Conservation (phyloP, 35 echinoderm and acorn worm species). For the Apostichopus japonicus region DNA sequence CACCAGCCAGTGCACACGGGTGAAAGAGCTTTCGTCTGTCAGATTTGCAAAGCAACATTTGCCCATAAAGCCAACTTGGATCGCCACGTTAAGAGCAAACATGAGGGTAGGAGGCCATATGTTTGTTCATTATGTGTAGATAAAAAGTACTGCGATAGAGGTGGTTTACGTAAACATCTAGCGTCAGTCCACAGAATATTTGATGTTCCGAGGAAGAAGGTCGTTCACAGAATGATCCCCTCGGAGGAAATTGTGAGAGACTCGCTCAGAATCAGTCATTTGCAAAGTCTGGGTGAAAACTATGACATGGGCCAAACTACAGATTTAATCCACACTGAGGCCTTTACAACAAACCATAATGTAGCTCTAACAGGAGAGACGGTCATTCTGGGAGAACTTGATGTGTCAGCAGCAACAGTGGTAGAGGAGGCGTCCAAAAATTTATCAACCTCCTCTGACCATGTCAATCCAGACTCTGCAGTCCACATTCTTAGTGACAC, state of each 20-base stretch:
- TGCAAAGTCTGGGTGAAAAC: background rate
- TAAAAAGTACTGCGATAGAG: constrained; percentile 55
- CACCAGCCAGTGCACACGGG: constrained; percentile 57
- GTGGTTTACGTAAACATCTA: constrained; percentile 51
- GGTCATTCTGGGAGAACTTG: background rate
- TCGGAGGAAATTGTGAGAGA: too few relatives aligned
- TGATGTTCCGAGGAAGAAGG: constrained; percentile 44
- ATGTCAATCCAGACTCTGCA: background rate
- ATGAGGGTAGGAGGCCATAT: constrained; percentile 43
- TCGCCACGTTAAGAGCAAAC: constrained; percentile 47
- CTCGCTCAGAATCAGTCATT: too few relatives aligned
- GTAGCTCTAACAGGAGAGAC: background rate
- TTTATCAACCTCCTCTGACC: background rate
- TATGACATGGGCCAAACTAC: background rate
- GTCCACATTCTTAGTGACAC: background rate
- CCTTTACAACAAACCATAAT: background rate
- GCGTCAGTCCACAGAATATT: constrained; percentile 40
- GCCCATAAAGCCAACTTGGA: constrained; percentile 48
- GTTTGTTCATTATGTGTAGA: constrained; percentile 50
- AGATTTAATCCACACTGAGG: background rate
- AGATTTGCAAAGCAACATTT: constrained; percentile 23
- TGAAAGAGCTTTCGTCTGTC: constrained; percentile 39
- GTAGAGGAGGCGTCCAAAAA: background rate
- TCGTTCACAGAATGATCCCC: constrained; percentile 1
- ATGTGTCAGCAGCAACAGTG: background rate